These are phyloP conservation scores for Callipepla squamata DNA, from an alignment of 2,113 vertebrate genomes.

Conservation along the genomic window DNA sequence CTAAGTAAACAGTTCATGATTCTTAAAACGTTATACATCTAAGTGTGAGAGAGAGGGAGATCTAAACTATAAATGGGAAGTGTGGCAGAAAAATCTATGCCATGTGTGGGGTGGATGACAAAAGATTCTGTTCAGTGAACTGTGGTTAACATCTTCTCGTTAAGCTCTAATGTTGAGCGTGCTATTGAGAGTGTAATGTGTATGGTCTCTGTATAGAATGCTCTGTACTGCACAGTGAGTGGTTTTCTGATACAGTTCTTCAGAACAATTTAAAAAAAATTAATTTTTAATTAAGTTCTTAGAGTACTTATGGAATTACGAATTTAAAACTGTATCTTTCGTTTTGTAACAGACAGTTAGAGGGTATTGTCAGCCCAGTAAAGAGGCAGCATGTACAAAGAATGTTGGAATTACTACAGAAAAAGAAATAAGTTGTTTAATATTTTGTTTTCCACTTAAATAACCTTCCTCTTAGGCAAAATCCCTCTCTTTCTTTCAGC, in stretches of 20 bases:
- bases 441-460: background rate
- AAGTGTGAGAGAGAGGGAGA: background rate
- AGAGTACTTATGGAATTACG: background rate
- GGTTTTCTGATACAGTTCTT: background rate
- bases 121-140: background rate
- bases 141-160: background rate
- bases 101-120: accelerated
- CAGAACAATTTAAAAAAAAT: background rate
- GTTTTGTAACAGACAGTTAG: background rate
- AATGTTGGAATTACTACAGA: background rate
- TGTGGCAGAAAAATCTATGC: background rate
- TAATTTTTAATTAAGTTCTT: background rate
- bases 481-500: constrained; percentile 74
- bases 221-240: background rate
- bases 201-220: background rate
- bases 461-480: background rate
- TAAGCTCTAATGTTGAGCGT: background rate
- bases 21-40: background rate
- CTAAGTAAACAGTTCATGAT: background rate
- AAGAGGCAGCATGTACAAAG: background rate
- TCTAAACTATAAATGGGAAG: background rate
- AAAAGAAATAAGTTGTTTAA: background rate
- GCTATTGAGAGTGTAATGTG: background rate
- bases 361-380: background rate
- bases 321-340: background rate